A percentile compares a stretch with the other conserved stretches of the same genome.
phyloP scores from a whole-genome alignment of 2,113 vertebrate genomes.

The Scartelaos histophorus region DNA sequence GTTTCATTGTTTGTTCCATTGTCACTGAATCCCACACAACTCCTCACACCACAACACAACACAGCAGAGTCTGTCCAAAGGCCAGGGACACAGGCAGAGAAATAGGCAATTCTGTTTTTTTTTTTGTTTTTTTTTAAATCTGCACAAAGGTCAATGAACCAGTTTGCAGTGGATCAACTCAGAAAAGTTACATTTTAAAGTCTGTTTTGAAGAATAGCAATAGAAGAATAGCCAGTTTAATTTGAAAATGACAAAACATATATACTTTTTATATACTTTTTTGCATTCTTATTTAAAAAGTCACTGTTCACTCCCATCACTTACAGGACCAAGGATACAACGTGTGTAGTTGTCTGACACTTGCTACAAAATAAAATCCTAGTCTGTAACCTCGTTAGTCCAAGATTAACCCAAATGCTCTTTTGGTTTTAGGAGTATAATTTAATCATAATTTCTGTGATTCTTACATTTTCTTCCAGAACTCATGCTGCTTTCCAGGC shows the following conservation, averaged over 20 bases:
- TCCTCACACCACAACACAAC: background rate
- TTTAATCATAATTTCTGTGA: background rate
- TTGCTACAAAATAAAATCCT: background rate
- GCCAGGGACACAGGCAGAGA: background rate
- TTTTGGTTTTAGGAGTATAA: too few species aligned
- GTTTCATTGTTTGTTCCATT: too few species aligned
- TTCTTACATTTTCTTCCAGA: constrained; percentile 93
- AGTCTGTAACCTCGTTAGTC: too few species aligned
- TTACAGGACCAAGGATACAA: background rate
- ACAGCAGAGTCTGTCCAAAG: background rate
- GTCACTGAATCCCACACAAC: too few species aligned
- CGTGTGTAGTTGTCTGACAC: background rate
- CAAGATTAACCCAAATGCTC: too few species aligned
- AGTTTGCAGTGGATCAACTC: background rate
- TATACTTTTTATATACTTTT: too few species aligned
- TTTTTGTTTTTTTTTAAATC: too few species aligned
- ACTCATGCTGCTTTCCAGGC: constrained; percentile 88
- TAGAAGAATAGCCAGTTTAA: too few species aligned
- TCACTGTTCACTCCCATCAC: too few species aligned
- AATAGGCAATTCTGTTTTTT: background rate
- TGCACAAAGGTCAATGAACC: background rate
- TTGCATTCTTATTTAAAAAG: background rate
- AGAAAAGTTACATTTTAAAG: background rate
- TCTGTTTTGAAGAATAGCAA: background rate
- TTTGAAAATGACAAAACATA: too few species aligned